A percentile compares a stretch with the other conserved stretches of the same genome.
These are phyloP conservation scores for Hedychridium roseum DNA, from an alignment of 2,888 invertebrate species.

Conservation along the genomic window DNA sequence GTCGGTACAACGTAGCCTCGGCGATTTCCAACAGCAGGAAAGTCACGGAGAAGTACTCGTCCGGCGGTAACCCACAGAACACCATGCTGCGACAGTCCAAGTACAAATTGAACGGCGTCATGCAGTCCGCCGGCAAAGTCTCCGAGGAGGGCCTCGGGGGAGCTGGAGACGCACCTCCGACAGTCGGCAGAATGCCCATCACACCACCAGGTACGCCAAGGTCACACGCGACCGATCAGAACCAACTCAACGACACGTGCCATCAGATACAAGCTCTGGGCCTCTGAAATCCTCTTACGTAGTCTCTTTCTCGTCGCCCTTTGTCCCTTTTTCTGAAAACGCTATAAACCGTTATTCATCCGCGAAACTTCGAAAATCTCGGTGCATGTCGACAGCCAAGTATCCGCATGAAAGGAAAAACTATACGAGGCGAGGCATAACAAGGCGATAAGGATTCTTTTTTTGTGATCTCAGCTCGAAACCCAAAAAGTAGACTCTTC, in stretches of 20 bases:
- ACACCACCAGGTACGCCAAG: conserved; percentile 58
- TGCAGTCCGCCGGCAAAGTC: conserved; percentile 41
- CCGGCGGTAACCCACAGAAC: conserved; percentile 32
- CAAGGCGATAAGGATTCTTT: conserved; percentile 14
- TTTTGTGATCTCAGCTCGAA: conserved; percentile 41
- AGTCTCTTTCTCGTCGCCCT: conserved; percentile 10
- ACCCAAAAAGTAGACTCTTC: conserved; percentile 26
- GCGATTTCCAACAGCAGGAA: conserved; percentile 29
- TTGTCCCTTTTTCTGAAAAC: conserved; percentile 12
- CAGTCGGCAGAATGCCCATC: conserved; percentile 48
- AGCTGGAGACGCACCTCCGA: conserved; percentile 51
- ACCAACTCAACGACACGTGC: conserved; percentile 55
- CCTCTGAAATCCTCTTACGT: conserved; percentile 38
- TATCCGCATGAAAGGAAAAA: conserved; percentile 13
- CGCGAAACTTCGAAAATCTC: not conserved
- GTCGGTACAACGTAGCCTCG: conserved; percentile 37
- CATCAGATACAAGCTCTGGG: conserved; percentile 60
- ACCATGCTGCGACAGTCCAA: conserved; percentile 47
- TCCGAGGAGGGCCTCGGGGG: conserved; percentile 51
- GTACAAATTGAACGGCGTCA: conserved; percentile 55
- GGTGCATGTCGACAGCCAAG: not conserved
- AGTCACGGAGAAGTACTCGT: conserved; percentile 39
- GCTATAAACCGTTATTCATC: too few relatives aligned
- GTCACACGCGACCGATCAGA: conserved; percentile 45
- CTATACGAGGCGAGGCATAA: too few relatives aligned